A percentile compares a stretch with the other conserved stretches of the same genome.
phyloP scores from a whole-genome alignment of 2,113 vertebrate species.

The Alosa alosa region DNA sequence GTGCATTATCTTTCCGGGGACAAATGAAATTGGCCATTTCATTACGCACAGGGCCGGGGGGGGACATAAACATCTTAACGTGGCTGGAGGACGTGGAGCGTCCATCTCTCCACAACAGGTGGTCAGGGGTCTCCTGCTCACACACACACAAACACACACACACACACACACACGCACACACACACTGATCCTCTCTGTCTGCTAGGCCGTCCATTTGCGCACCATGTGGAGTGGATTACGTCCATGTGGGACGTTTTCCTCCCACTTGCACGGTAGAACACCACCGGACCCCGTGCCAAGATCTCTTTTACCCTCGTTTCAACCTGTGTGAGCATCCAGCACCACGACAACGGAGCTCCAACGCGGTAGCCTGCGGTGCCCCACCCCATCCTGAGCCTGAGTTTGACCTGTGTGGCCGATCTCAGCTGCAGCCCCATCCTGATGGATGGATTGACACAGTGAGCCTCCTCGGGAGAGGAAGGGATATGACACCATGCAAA shows the following conservation, averaged over 20 bases:
- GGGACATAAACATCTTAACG: neutral
- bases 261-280: neutral
- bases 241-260: neutral
- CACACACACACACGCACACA: too few species aligned
- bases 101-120: neutral
- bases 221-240: constrained; percentile 48
- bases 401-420: constrained; percentile 16
- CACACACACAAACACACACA: neutral
- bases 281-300: neutral
- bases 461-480: constrained; percentile 1
- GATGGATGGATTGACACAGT: constrained; percentile 47
- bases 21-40: constrained; percentile 1
- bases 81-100: neutral
- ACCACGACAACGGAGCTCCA: constrained; percentile 41
- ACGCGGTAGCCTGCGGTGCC: neutral
- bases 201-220: constrained; percentile 41
- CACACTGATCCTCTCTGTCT: neutral
- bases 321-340: constrained; percentile 38
- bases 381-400: neutral
- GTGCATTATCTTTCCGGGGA: constrained; percentile 5
- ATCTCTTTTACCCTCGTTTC: neutral
- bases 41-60: neutral
- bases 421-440: too few species aligned
- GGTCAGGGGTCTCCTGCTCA: neutral
- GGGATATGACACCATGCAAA: constrained; percentile 22